A percentile compares a stretch with the other conserved stretches of the same genome.
These are phyloP conservation scores for Donacobius atricapilla DNA, from an alignment of 2,113 vertebrate species.

Conservation along the genomic window DNA sequence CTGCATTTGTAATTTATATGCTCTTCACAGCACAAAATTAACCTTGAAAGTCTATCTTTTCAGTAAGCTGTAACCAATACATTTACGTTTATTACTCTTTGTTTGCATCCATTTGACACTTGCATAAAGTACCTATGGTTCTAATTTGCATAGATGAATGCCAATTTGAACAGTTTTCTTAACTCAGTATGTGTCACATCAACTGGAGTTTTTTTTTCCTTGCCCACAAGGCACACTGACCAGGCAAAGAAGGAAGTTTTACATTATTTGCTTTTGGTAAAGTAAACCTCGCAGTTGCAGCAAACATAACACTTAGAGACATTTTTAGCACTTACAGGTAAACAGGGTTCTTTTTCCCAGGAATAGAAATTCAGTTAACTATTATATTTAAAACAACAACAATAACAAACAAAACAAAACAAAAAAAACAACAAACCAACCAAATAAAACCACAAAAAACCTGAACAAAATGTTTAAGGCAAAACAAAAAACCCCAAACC, in stretches of 20 bases:
- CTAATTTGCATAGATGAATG: background rate
- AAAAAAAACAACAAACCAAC: no score
- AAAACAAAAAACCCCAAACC: background rate
- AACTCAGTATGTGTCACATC: background rate
- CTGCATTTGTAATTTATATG: background rate
- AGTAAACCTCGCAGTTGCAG: background rate
- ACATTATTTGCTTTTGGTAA: background rate
- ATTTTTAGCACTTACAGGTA: background rate
- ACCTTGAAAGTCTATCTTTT: background rate
- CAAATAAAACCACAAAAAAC: background rate
- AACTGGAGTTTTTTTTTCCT: background rate
- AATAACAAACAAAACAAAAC: background rate
- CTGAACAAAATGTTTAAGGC: no score
- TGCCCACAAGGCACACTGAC: background rate
- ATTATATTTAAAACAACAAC: background rate
- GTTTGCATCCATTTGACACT: background rate
- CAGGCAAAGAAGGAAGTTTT: background rate
- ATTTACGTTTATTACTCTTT: background rate
- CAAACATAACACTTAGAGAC: background rate
- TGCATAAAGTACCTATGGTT: background rate
- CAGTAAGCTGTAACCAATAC: background rate
- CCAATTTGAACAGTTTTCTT: background rate
- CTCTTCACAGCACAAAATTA: background rate
- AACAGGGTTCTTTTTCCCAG: background rate
- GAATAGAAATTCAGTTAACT: background rate